Evolutionary conservation across 2,113 vertebrate genomes (phyloP), one percentile per base, ranked within the genome.

Genomic region (Pelusios castaneus): DNA sequence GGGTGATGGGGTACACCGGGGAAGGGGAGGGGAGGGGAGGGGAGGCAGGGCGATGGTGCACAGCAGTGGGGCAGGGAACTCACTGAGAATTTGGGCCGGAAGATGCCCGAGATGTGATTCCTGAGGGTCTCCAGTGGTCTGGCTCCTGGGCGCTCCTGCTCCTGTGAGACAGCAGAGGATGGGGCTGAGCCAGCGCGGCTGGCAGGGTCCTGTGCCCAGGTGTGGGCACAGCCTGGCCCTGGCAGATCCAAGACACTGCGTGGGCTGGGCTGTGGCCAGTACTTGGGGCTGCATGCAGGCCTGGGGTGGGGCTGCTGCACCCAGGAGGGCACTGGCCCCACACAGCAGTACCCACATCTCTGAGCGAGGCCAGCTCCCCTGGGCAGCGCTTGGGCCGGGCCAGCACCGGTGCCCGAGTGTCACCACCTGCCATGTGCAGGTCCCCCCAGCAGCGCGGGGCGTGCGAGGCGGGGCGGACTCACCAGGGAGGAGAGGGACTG

Each of bases 61-160:
- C 77, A 6, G 81, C 21, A n/a, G 19, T 21, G 1, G 82, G 49
- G 11, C 34, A 16, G 88, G 92, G 83, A 60, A 87, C 98, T 98
- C 94, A 99, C 99, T 6, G 97, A 98, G 97, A 95, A 97, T 95
- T 98, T 99, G 78, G 98, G 98, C 87, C 98, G 98, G 95, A 99
- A 99, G 89, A 99, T 97, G 88, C 98, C 98, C 0, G 98, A 98
- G 93, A 99, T 98, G 90, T 99, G 99, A 92, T 95, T 99, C 80
- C 98, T 97, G 86, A 99, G 97, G 49, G 98, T 98, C 22, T 99
- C 99, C 96, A 99, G 93, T 0, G 98, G 96, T 0, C 98, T 96
- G 2, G 96, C 55, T 79, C 97, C 98, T 1, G 96, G 92, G 16
- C 97, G 55, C 31, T 97, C 98, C 90, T 97, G 97, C 41, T 93